Base-by-base conservation (phyloP, 2,888 invertebrate species). In the Biston stratarius region DNA sequence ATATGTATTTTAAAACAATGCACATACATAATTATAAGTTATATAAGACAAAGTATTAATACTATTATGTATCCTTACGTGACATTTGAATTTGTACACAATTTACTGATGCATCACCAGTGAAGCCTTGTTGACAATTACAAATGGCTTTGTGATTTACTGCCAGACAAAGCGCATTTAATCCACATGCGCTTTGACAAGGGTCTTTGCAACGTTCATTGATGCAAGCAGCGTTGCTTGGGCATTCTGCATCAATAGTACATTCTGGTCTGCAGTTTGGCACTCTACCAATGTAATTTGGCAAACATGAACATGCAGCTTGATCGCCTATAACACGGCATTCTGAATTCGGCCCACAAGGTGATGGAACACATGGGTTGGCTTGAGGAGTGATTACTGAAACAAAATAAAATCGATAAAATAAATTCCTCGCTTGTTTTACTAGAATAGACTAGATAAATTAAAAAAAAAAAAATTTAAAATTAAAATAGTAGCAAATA, bases 241-340 rank as follows among this genome's bases (percentile, higher is more conserved):
- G 95, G 82, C 98, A 98, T 87, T 98, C 98, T 9, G 96, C 96
- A 80, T 96, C 95, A 71, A 96, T 96, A 5, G 96, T 96, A 83
- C 97, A 97, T 88, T 97, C 97, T 0, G 98, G 97, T 79, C 97
- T 94, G 82, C 98, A 98, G 81, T 97, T 97, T 38, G 97, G 97
- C 59, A 98, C 97, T 75, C 97, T 95, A 69, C 98, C 98, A 57
- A 97, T 95, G 83, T 96, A 97, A 82, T 97, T 96, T 36, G 95
- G 94, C 74, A 96, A 90, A 86, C 97, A 98, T 55, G 97, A 97
- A 83, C 97, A 97, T 57, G 97, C 97, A n/a, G 97, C 96, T 88
- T 97, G 97, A 68, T 96, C 95, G 63, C 97, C 96, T 73, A 97
- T 96, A 55, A 97, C 95, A 72, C 96, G 95, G 83, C 97, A 97